Evolutionary conservation across 2,888 invertebrate genomes (phyloP).

Genomic region (Therioaphis trifolii): DNA sequence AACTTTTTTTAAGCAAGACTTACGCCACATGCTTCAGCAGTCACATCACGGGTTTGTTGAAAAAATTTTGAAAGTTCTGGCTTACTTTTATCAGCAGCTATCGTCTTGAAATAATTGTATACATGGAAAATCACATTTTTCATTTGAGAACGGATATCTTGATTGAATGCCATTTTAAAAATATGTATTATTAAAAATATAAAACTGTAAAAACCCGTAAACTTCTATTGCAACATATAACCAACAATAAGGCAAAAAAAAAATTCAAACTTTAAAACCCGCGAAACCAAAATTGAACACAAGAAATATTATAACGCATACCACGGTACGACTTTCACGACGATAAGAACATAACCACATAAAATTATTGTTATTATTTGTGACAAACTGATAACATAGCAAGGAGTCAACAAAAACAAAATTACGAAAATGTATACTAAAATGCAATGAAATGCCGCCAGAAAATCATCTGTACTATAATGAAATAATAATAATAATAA

Average conservation of each 20-base stretch:
- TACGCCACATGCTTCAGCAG: constrained; percentile 11
- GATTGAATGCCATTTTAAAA: constrained; percentile 9
- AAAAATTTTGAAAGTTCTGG: constrained; percentile 7
- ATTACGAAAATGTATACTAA: constrained; percentile 16
- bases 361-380: constrained; percentile 5
- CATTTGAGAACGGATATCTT: constrained; percentile 4
- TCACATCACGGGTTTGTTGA: constrained; percentile 30
- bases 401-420: neutral
- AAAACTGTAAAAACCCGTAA: constrained; percentile 2
- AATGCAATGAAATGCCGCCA: constrained; percentile 8
- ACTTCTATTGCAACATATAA: constrained; percentile 1
- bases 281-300: constrained; percentile 13
- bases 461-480: constrained; percentile 8
- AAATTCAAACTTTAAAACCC: constrained; percentile 15
- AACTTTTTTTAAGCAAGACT: constrained; percentile 14
- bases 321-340: neutral
- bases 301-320: constrained; percentile 4
- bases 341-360: neutral
- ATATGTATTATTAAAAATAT: constrained; percentile 15
- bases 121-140: constrained; percentile 14
- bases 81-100: constrained; percentile 6
- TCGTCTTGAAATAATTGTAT: neutral
- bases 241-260: neutral
- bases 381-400: neutral
- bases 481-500: too few species aligned